Percentiles rank a stretch among this genome's conserved stretches.
Evolutionary conservation across 2,888 invertebrate species (phyloP).

Genomic region (Cosmopolites sordidus): DNA sequence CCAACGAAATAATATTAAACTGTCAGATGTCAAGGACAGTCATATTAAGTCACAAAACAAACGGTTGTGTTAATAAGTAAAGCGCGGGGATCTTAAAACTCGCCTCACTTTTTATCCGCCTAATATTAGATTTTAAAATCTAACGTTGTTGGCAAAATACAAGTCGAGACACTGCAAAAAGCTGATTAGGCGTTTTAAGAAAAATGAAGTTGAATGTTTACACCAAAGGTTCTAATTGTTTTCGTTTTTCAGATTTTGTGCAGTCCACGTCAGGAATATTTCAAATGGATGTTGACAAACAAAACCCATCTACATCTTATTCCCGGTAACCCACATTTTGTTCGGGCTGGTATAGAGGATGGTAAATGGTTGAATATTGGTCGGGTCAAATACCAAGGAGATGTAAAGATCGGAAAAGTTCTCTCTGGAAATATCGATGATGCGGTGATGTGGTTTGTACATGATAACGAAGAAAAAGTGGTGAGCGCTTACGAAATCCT

Average conservation of each 20-base stretch:
- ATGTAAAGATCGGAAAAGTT: conserved; percentile 9
- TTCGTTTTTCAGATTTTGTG: conserved; percentile 2
- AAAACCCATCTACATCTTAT: background rate
- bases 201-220: too few species aligned
- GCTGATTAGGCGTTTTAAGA: too few species aligned
- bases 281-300: background rate
- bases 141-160: too few species aligned
- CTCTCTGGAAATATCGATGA: conserved; percentile 2
- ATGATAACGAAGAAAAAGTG: conserved; percentile 1
- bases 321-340: background rate
- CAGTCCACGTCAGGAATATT: background rate
- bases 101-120: too few species aligned
- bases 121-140: too few species aligned
- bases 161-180: too few species aligned
- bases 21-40: too few species aligned
- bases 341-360: background rate
- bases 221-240: too few species aligned
- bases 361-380: background rate
- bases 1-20: too few species aligned
- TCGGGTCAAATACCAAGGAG: background rate
- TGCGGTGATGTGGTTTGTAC: conserved; percentile 9
- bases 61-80: too few species aligned
- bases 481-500: conserved; percentile 3
- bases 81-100: too few species aligned
- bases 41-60: too few species aligned